phyloP scores from a whole-genome alignment of 2,113 vertebrate genomes.

The Psilopsiagon aurifrons region DNA sequence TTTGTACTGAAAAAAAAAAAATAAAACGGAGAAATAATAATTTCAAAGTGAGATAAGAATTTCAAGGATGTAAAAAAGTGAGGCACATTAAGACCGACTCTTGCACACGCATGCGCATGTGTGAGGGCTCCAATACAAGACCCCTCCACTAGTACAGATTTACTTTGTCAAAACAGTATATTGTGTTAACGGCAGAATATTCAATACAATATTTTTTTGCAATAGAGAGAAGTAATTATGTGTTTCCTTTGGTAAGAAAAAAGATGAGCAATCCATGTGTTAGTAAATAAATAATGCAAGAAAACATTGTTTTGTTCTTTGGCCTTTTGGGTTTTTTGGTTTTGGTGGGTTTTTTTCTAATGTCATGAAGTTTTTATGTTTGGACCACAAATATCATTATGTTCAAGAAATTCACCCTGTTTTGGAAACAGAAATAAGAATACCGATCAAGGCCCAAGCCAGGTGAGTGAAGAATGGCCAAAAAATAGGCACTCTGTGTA shows the following conservation, averaged over 20 bases:
- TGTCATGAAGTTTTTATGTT: not conserved
- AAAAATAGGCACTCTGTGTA: not conserved
- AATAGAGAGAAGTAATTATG: not conserved
- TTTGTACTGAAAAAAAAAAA: not conserved
- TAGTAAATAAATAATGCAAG: not conserved
- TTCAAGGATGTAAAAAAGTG: not conserved
- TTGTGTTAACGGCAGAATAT: not conserved
- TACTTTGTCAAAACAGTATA: not conserved
- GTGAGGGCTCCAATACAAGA: not conserved
- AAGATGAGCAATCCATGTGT: not conserved
- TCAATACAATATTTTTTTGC: not conserved
- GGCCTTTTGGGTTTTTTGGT: too few relatives aligned
- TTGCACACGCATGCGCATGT: not conserved
- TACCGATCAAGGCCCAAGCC: not conserved
- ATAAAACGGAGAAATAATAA: not conserved
- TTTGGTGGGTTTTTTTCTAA: fast-evolving
- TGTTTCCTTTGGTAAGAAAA: not conserved
- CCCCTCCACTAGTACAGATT: not conserved
- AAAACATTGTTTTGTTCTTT: not conserved
- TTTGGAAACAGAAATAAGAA: not conserved
- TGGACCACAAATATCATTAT: fast-evolving
- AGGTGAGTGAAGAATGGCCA: not conserved
- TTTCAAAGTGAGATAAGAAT: not conserved
- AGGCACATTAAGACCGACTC: not conserved
- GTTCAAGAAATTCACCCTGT: not conserved